Evolutionary conservation across 2,113 vertebrate species (phyloP).

Genomic region (Nannobrachium achirus): DNA sequence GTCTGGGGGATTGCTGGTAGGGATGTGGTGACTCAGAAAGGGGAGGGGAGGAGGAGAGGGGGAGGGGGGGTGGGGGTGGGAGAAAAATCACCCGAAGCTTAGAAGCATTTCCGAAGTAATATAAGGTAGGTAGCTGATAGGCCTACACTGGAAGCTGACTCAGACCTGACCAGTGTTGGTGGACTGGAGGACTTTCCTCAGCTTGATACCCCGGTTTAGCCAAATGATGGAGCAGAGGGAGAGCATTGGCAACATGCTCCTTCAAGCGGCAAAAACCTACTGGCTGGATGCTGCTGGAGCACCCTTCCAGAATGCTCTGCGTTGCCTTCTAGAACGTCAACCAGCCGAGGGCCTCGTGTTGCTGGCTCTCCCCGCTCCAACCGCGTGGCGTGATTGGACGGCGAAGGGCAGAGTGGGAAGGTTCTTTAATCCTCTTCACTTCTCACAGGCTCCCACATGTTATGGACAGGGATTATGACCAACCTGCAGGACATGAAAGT

Average conservation of each 20-base stretch:
- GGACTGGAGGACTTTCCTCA: slow-evolving; percentile 81
- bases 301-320: slow-evolving; percentile 9
- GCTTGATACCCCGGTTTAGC: slow-evolving; percentile 88
- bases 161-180: slow-evolving; percentile 77
- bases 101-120: slow-evolving; percentile 67
- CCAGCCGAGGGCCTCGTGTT: slow-evolving; percentile 38
- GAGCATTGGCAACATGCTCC: slow-evolving; percentile 89
- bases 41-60: slow-evolving; percentile 11
- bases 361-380: slow-evolving; percentile 29
- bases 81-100: slow-evolving; percentile 61
- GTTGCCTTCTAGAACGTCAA: slow-evolving; percentile 8
- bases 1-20: slow-evolving; percentile 29
- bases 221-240: slow-evolving; percentile 89
- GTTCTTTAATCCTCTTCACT: slow-evolving; percentile 53
- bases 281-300: slow-evolving; percentile 50
- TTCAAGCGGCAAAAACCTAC: slow-evolving; percentile 58
- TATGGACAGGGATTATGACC: slow-evolving; percentile 46
- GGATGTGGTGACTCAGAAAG: slow-evolving; percentile 7
- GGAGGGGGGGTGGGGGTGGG: slow-evolving; percentile 13
- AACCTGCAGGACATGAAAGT: slow-evolving; percentile 45
- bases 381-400: slow-evolving; percentile 47
- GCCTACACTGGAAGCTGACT: slow-evolving; percentile 8
- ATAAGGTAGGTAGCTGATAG: slow-evolving; percentile 17
- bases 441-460: slow-evolving; percentile 46
- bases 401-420: slow-evolving; percentile 28